Conservation (phyloP, 2,888 invertebrate genomes). For the Cabera pusaria region DNA sequence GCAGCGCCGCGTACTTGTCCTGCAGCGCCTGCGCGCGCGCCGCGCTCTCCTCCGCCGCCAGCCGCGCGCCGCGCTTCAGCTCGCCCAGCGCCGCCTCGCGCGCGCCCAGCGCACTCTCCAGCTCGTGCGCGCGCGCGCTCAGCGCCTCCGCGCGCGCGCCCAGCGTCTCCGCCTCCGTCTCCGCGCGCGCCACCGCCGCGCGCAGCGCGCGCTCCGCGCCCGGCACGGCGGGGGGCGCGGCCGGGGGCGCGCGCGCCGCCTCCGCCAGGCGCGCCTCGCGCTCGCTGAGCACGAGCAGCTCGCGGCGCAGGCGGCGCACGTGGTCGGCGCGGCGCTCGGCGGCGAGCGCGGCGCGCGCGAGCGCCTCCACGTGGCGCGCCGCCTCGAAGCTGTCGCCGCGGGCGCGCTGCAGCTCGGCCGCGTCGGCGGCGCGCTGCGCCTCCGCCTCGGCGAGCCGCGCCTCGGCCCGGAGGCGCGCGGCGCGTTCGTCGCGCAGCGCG, state of each 20-base stretch:
- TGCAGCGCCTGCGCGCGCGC: conserved; percentile 81
- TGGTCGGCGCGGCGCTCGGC: conserved; percentile 68
- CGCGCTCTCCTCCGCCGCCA: conserved; percentile 84
- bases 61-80: conserved; percentile 72
- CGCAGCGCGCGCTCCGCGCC: conserved; percentile 44
- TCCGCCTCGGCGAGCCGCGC: conserved; percentile 58
- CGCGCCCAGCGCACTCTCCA: conserved; percentile 57
- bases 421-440: conserved; percentile 62
- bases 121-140: conserved; percentile 74
- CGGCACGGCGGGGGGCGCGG: conserved; percentile 25
- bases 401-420: conserved; percentile 63
- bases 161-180: conserved; percentile 67
- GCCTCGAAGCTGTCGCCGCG: conserved; percentile 63
- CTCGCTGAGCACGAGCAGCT: conserved; percentile 68
- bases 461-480: conserved; percentile 51
- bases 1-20: conserved; percentile 84
- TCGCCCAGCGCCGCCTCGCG: conserved; percentile 71
- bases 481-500: conserved; percentile 51
- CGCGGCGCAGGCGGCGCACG: conserved; percentile 68
- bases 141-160: conserved; percentile 74
- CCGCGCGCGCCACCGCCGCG: conserved; percentile 47
- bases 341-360: conserved; percentile 58
- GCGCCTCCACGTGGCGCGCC: conserved; percentile 63
- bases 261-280: conserved; percentile 59
- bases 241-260: conserved; percentile 32